Percentiles rank a stretch among this genome's conserved stretches.
Conservation (phyloP, 2,888 invertebrate species). For the Poecilus cupreus region DNA sequence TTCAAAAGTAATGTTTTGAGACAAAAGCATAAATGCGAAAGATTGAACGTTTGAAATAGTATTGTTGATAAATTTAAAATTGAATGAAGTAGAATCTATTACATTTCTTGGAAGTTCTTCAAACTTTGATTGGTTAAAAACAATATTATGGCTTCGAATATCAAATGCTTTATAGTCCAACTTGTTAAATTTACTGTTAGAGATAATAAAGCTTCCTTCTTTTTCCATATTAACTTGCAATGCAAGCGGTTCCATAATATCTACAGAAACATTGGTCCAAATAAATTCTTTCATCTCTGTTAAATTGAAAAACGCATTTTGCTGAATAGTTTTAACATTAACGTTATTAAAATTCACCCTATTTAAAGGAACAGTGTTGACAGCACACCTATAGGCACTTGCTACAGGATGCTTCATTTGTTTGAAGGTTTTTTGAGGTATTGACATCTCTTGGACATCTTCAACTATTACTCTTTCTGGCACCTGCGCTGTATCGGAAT, state of each 20-base stretch:
- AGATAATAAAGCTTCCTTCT: not conserved
- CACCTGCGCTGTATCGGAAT: constrained; percentile 4
- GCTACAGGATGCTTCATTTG: constrained; percentile 27
- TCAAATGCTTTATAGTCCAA: constrained; percentile 27
- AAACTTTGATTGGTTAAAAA: not conserved
- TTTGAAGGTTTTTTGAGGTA: constrained; percentile 46
- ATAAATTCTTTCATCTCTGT: constrained; percentile 12
- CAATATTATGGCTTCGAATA: not conserved
- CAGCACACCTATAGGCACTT: constrained; percentile 1
- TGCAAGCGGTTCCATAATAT: constrained; percentile 7
- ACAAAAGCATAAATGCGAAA: constrained; percentile 20
- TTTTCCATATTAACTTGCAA: constrained; percentile 27
- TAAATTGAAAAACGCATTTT: constrained; percentile 32
- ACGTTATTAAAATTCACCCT: constrained; percentile 20
- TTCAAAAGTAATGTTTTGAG: constrained; percentile 13
- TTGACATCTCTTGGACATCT: constrained; percentile 9
- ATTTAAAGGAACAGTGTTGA: constrained; percentile 16
- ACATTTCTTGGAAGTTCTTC: not conserved
- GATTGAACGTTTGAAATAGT: not conserved
- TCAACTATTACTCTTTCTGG: constrained; percentile 16
- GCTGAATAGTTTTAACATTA: not conserved
- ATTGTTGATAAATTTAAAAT: constrained; percentile 36
- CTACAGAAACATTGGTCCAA: constrained; percentile 33
- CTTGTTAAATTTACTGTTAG: constrained; percentile 12
- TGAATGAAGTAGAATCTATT: constrained; percentile 14